Conservation (phyloP, 1,140 invertebrate genomes). For the Propsilocerus akamusi region DNA sequence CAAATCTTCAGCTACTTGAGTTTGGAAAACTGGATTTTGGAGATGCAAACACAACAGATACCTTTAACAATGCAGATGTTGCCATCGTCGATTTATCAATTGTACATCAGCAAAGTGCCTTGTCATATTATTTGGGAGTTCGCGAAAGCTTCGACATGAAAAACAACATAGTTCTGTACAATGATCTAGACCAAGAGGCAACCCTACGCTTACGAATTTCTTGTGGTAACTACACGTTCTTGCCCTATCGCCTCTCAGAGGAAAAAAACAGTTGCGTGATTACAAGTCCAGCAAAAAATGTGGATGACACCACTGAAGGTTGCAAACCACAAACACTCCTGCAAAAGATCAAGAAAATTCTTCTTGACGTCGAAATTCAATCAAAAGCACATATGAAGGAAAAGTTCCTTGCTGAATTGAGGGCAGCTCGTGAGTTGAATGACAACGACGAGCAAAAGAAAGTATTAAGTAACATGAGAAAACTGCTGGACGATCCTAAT, state of each 20-base stretch:
- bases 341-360: conserved; percentile 54
- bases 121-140: conserved; percentile 95
- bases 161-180: conserved; percentile 87
- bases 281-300: conserved; percentile 45
- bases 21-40: conserved; percentile 14
- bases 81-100: conserved; percentile 90
- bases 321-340: conserved; percentile 43
- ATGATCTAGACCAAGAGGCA: conserved; percentile 37
- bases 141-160: conserved; percentile 97
- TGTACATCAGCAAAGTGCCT: conserved; percentile 69
- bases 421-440: conserved; percentile 80
- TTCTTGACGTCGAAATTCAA: conserved; percentile 89
- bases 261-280: conserved; percentile 54
- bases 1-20: conserved; percentile 43
- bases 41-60: conserved; percentile 65
- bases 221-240: conserved; percentile 69
- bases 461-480: conserved; percentile 75
- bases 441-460: conserved; percentile 56
- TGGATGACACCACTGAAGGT: conserved; percentile 39
- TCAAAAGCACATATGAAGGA: conserved; percentile 94
- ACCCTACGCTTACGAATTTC: conserved; percentile 45
- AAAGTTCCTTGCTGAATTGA: conserved; percentile 87
- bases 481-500: conserved; percentile 89
- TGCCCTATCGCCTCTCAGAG: conserved; percentile 57
- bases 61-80: conserved; percentile 94